Base-by-base conservation (phyloP, 2,113 vertebrate genomes). In the Phodopus roborovskii region DNA sequence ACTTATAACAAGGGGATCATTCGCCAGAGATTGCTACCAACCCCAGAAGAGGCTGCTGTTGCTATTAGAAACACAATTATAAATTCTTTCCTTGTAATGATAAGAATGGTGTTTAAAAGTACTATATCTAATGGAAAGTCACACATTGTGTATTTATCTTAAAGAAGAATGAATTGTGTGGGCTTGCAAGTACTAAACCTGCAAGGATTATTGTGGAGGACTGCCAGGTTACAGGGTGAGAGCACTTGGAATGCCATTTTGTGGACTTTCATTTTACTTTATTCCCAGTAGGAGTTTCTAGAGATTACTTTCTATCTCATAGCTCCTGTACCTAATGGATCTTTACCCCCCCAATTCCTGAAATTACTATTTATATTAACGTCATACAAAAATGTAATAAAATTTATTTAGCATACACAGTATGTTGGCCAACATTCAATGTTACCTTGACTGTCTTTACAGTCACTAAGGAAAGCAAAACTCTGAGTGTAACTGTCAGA, bases 11-110 rank as follows among this genome's bases (percentile, higher is more conserved):
- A 94, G 39, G 39, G 73, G n/a, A 60, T 82, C 42, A 70, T 12
- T 48, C 33, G 90, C 48, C 56, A 88, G 70, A 94, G 58, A 84
- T 88, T 12, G 24, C 4, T 60, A 78, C 33, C 91, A 90, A 66
- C 56, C 70, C 71, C 15, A 6, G 45, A 30, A 45, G 42, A 39
- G 48, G 5, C 58, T 97, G 70, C n/a, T 79, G 88, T 94, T 97
- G 89, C 89, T 92, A 74, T 91, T 92, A 96, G 93, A 97, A 96
- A 96, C 90, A 82, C 11, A 95, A 87, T 96, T 96, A 91, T 81
- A 28, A 91, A 89, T 79, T 60, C 16, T 42, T 96, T 84, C 39
- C 16, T 75, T 78, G 87, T 87, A 68, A 68, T 87, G 79, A 93
- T 50, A 88, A 70, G 88, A 97, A 56, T 75, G 7, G 17, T 91